Conservation (phyloP, 37 sponge, comb jelly and placozoan genomes). For the Oscarella lobularis region DNA sequence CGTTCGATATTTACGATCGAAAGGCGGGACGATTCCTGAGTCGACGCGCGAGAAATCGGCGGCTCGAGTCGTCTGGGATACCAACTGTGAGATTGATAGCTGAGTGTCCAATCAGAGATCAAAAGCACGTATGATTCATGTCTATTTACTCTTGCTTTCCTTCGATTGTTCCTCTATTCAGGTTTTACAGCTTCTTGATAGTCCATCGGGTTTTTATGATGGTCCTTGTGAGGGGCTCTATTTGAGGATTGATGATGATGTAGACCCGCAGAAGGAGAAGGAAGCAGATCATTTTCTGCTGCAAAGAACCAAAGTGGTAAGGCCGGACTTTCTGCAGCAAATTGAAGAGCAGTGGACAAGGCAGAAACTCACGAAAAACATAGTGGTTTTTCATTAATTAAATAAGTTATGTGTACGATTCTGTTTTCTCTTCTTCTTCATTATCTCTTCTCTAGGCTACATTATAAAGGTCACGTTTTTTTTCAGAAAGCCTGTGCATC, state of each 20-base stretch:
- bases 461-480: no score
- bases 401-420: neutral
- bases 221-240: conserved; percentile 77
- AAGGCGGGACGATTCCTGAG: conserved; percentile 40
- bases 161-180: neutral
- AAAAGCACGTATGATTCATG: conserved; percentile 40
- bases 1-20: conserved; percentile 62
- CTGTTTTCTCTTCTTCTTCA: no score
- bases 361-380: conserved; percentile 74
- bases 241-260: conserved; percentile 63
- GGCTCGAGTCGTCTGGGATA: conserved; percentile 40
- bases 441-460: no score
- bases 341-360: conserved; percentile 87
- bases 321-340: conserved; percentile 72
- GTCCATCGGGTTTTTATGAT: conserved; percentile 43
- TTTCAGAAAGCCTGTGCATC: no score
- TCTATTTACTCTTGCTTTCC: neutral
- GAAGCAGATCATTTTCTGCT: conserved; percentile 4
- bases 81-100: conserved; percentile 38
- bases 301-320: conserved; percentile 58
- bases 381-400: conserved; percentile 16
- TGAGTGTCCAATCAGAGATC: conserved; percentile 28
- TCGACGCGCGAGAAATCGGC: conserved; percentile 49
- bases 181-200: neutral
- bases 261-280: neutral